A percentile compares a stretch with the other conserved stretches of the same genome.
phyloP scores from a whole-genome alignment of 2,113 vertebrate genomes.

The Todiramphus saurophagus region DNA sequence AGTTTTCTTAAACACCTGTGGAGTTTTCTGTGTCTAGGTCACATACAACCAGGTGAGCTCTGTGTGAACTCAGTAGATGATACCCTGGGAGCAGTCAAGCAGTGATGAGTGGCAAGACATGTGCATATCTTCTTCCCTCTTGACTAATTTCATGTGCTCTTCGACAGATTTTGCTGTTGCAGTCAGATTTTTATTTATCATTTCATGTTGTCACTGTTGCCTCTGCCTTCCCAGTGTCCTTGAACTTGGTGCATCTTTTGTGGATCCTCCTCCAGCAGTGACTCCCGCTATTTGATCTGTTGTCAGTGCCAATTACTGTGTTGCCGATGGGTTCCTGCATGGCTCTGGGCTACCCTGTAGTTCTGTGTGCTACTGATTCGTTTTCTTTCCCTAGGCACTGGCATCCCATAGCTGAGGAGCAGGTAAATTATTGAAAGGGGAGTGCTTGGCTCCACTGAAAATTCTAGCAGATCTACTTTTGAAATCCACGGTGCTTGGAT shows the following conservation, averaged over 20 bases:
- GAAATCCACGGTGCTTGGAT: neutral
- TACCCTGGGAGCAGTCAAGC: neutral
- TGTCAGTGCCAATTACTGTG: neutral
- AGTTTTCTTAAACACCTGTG: neutral
- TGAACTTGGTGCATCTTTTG: neutral
- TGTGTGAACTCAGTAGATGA: neutral
- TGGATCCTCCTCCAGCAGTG: neutral
- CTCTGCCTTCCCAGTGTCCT: neutral
- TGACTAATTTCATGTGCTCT: neutral
- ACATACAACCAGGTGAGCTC: neutral
- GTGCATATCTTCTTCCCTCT: accelerated
- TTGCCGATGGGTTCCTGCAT: neutral
- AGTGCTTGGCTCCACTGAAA: neutral
- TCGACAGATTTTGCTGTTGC: neutral
- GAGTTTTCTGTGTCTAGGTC: neutral
- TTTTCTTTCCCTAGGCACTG: neutral
- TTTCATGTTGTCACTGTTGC: neutral
- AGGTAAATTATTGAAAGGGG: neutral
- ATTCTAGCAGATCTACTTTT: neutral
- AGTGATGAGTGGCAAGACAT: neutral
- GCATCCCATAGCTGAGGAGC: neutral
- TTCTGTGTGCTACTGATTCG: neutral
- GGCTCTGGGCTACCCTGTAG: neutral
- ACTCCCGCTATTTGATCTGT: neutral
- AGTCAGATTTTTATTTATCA: neutral